Evolutionary conservation across 2,888 invertebrate genomes (phyloP).

Genomic region (Drosophila setosimentum): DNA sequence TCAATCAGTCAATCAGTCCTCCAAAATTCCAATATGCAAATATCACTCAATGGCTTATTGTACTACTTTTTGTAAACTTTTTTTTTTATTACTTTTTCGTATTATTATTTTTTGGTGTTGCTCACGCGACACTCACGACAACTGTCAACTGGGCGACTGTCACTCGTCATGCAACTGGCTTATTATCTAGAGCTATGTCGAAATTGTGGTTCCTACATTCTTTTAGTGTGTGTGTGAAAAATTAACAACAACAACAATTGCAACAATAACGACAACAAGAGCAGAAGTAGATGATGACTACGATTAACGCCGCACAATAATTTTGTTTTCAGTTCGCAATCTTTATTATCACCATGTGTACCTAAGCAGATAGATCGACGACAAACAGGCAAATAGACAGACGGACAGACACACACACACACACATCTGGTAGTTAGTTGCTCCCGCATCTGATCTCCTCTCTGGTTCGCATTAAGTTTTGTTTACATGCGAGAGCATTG

Average conservation of each 20-base stretch:
- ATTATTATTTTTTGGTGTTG: conserved; percentile 3
- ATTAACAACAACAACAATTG: conserved; percentile 34
- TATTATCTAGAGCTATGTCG: conserved; percentile 42
- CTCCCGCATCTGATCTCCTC: conserved; percentile 14
- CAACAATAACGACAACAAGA: conserved; percentile 34
- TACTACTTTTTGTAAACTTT: neutral
- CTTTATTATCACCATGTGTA: conserved; percentile 71
- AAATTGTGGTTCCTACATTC: conserved; percentile 21
- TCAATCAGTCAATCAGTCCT: conserved; percentile 29
- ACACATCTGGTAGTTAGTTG: conserved; percentile 9
- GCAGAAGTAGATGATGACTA: conserved; percentile 27
- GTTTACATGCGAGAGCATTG: conserved; percentile 67
- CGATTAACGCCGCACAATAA: conserved; percentile 47
- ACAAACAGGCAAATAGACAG: conserved; percentile 27
- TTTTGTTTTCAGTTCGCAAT: conserved; percentile 60
- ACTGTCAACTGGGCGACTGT: conserved; percentile 51
- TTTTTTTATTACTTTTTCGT: neutral
- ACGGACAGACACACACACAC: conserved; percentile 14
- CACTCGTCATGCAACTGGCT: conserved; percentile 51
- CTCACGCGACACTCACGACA: conserved; percentile 40
- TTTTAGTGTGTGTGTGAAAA: conserved; percentile 31
- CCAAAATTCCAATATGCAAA: conserved; percentile 39
- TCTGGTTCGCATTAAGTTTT: conserved; percentile 47
- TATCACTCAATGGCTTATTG: conserved; percentile 34
- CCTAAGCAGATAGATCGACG: conserved; percentile 72